Base-by-base conservation (phyloP, 2,888 invertebrate species). In the Frankliniella intonsa region DNA sequence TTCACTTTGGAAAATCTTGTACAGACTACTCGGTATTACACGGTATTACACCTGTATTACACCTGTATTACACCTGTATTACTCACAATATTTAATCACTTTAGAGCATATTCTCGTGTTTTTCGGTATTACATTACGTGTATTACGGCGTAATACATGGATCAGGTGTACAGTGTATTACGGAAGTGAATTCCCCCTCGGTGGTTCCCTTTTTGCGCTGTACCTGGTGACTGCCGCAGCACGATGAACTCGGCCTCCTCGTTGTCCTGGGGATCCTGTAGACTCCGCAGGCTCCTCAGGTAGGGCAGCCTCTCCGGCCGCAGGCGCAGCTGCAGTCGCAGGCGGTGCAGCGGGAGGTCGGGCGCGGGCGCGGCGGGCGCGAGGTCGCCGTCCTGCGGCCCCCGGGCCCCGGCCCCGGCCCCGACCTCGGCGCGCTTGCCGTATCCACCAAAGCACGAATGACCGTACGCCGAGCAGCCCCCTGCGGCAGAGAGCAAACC, bases 391-490 rank as follows among this genome's bases (percentile, higher is more conserved):
- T 55, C 55, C 55, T 55, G 22, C 69, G 69, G 22, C 25, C 25
- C 65, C 65, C n/a, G 55, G 55, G 14, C 55, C 11, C 69, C 38
- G 38, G 38, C 38, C 38, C 38, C 38, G 38, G 38, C 69, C 27
- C n/a, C 82, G 80, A 80, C 83, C 80, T 84, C 86, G 10, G 91
- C 91, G 83, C 93, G 88, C 86, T 94, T 94, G 9, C 94, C 94
- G 86, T 93, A 93, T 0, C 93, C 94, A 0, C 94, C 94, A 86
- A 92, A 93, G 87, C 94, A 94, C 1, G 93, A 93, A 86, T 94
- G 94, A 0, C 94, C 94, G 85, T 92, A 94, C 0, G 92, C 90
- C 17, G 92, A 91, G 86, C 94, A 94, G 0, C 93, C 93, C 83
- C 93, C 93, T 94, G 87, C 12, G 88, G 87, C 84, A 86, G 38